Percentiles rank a stretch among this genome's conserved stretches.
phyloP scores from a whole-genome alignment of 2,888 invertebrate genomes.

The Tenthredo distinguenda region DNA sequence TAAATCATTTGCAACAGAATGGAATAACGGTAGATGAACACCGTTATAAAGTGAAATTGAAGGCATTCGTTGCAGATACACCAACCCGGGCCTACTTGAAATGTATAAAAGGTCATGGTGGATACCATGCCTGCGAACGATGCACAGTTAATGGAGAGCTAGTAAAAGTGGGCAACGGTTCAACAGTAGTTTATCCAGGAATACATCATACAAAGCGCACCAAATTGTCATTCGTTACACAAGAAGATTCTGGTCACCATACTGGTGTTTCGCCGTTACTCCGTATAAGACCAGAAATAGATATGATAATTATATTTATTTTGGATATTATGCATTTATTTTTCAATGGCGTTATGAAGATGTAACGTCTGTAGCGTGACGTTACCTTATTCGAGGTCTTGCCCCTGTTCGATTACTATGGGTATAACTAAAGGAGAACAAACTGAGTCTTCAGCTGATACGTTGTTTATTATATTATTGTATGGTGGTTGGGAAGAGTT shows the following conservation, averaged over 20 bases:
- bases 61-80: conserved; percentile 58
- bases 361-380: no score
- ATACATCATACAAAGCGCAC: background rate
- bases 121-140: conserved; percentile 59
- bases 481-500: no score
- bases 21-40: conserved; percentile 53
- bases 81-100: conserved; percentile 59
- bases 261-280: conserved; percentile 41
- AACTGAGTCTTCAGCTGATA: no score
- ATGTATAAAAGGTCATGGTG: conserved; percentile 57
- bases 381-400: no score
- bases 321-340: conserved; percentile 53
- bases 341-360: no score
- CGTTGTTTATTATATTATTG: no score
- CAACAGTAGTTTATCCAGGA: conserved; percentile 11
- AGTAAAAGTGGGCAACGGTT: conserved; percentile 6
- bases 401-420: no score
- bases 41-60: conserved; percentile 53
- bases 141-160: conserved; percentile 54
- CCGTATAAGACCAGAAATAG: conserved; percentile 48
- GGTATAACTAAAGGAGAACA: no score
- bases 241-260: conserved; percentile 47
- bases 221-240: background rate
- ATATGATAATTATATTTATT: conserved; percentile 47
- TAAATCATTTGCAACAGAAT: conserved; percentile 55